A percentile compares a stretch with the other conserved stretches of the same genome.
These are phyloP conservation scores for Tragelaphus strepsiceros DNA, from an alignment of 2,113 vertebrate genomes.

Conservation along the genomic window DNA sequence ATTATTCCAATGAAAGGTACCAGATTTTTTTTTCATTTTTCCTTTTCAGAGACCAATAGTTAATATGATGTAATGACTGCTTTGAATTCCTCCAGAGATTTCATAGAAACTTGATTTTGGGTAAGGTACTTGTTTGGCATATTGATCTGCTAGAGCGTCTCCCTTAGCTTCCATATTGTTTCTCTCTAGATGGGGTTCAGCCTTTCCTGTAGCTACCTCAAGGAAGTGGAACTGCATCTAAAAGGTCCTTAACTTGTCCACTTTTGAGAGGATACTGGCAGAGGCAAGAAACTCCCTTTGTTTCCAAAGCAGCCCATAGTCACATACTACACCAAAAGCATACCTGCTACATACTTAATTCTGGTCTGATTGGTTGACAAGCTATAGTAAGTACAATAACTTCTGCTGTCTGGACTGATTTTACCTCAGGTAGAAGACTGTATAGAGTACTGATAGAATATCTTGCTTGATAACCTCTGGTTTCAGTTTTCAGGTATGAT, in stretches of 20 bases:
- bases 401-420: neutral
- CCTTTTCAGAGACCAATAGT: neutral
- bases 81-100: neutral
- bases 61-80: neutral
- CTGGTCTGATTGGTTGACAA: too few species aligned
- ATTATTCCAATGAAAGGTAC: neutral
- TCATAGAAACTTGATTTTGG: neutral
- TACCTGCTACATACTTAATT: too few species aligned
- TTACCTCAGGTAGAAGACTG: neutral
- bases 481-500: neutral
- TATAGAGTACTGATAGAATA: neutral
- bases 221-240: neutral
- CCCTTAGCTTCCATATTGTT: neutral
- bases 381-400: neutral
- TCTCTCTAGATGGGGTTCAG: neutral
- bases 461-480: neutral
- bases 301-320: neutral
- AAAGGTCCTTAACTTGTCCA: neutral
- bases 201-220: neutral
- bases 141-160: neutral
- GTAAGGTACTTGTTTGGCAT: neutral
- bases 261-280: neutral
- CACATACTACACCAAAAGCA: too few species aligned
- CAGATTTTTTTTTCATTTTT: neutral
- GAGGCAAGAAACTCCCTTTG: neutral